Conservation (phyloP, 2,888 invertebrate genomes). For the Oxytorus armatus region DNA sequence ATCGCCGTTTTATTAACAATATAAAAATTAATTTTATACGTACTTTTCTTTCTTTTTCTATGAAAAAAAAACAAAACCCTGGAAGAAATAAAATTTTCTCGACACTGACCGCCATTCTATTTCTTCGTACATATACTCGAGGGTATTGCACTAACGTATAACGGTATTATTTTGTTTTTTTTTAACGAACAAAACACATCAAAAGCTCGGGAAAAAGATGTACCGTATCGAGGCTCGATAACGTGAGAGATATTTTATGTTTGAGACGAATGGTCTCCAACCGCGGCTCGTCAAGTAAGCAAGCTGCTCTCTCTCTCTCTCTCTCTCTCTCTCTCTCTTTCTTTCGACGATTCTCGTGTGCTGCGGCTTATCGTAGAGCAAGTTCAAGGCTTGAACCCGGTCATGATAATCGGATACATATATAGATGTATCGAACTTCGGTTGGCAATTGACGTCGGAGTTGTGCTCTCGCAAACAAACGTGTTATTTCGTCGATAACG, state of each 20-base stretch:
- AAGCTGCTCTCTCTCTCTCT: slow-evolving; percentile 41
- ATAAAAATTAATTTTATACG: no score
- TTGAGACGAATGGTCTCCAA: slow-evolving; percentile 62
- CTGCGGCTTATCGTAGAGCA: slow-evolving; percentile 81
- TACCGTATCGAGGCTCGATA: slow-evolving; percentile 61
- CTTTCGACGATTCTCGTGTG: slow-evolving; percentile 55
- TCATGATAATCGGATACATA: slow-evolving; percentile 81
- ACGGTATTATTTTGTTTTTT: slow-evolving; percentile 33
- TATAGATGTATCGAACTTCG: slow-evolving; percentile 77
- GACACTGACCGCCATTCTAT: slow-evolving; percentile 8
- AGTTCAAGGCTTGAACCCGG: slow-evolving; percentile 84
- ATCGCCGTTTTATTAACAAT: neutral
- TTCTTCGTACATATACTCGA: slow-evolving; percentile 14
- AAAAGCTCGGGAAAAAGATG: slow-evolving; percentile 48
- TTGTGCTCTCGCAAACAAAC: slow-evolving; percentile 77
- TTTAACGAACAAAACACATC: slow-evolving; percentile 44
- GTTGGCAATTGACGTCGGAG: slow-evolving; percentile 47
- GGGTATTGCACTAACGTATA: slow-evolving; percentile 20
- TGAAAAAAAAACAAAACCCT: no score
- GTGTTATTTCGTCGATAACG: slow-evolving; percentile 77
- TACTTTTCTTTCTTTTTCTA: no score
- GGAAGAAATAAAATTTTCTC: neutral
- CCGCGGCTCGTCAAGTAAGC: slow-evolving; percentile 65
- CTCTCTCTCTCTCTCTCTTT: slow-evolving; percentile 46
- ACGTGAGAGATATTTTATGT: slow-evolving; percentile 63